Evolutionary conservation across 2,113 vertebrate genomes (phyloP).

Genomic region (Tenebrosternarchus preto): DNA sequence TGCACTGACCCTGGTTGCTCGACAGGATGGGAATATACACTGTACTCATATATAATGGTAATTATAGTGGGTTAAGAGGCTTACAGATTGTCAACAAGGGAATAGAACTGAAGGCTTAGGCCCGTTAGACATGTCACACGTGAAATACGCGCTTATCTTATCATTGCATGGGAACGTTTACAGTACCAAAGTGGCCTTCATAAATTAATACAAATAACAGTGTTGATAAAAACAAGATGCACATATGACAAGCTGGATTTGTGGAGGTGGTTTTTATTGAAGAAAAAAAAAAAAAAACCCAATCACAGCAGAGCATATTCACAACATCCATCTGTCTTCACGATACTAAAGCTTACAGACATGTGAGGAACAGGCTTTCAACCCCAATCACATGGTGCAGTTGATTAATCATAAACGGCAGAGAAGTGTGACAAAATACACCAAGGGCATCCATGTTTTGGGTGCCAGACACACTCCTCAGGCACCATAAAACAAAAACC

Average conservation of each 20-base stretch:
- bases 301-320: too few species aligned
- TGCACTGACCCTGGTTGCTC: too few species aligned
- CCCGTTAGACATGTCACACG: neutral
- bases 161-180: slow-evolving; percentile 25
- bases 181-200: neutral
- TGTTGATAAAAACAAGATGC: neutral
- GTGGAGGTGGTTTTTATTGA: neutral
- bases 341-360: neutral
- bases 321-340: too few species aligned
- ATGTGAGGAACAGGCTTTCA: neutral
- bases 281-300: neutral
- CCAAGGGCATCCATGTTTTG: too few species aligned
- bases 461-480: too few species aligned
- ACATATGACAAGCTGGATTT: neutral
- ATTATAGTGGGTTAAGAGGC: neutral
- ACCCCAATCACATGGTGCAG: neutral
- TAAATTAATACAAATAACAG: neutral
- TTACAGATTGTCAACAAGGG: neutral
- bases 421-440: too few species aligned
- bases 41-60: neutral
- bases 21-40: neutral
- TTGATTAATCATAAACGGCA: neutral
- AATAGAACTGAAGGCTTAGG: neutral
- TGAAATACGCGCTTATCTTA: neutral
- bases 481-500: too few species aligned